Conservation (phyloP, 2,797 vertebrate species). For the Anableps anableps region DNA sequence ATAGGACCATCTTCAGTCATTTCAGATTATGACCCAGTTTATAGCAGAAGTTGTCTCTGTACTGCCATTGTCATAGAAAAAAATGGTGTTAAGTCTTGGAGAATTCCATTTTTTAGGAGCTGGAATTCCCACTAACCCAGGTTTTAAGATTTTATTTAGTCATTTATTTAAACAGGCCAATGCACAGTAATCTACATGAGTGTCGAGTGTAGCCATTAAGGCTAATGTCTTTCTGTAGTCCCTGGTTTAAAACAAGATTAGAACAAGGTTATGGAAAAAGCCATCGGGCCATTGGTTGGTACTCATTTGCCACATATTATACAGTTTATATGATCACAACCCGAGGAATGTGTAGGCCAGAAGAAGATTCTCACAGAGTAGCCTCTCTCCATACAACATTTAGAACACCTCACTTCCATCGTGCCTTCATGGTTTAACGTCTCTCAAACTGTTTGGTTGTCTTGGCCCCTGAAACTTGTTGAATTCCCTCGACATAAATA, state of each 20-base stretch:
- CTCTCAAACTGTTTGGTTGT: conserved; percentile 40
- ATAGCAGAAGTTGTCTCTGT: neutral
- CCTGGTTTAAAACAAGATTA: neutral
- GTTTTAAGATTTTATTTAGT: neutral
- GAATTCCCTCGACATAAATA: conserved; percentile 49
- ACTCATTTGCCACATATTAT: conserved; percentile 24
- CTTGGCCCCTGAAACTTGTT: conserved; percentile 41
- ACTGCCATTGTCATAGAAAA: neutral
- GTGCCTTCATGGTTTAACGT: conserved; percentile 41
- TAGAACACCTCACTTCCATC: conserved; percentile 30
- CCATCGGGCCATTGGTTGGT: conserved; percentile 25
- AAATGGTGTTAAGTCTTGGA: neutral
- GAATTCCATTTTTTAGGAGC: neutral
- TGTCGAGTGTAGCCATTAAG: neutral
- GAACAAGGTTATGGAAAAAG: conserved; percentile 39
- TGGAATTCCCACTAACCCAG: too few relatives aligned
- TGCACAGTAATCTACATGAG: neutral
- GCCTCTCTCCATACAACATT: conserved; percentile 22
- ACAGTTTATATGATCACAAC: conserved; percentile 31
- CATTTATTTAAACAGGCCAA: neutral
- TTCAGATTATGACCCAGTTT: neutral
- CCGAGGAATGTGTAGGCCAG: conserved; percentile 50
- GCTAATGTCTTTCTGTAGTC: neutral
- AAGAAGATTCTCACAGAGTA: conserved; percentile 23
- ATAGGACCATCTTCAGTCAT: neutral